Evolutionary conservation across 30 jellyfish, hydroid and myxozoan species (phyloP).

Genomic region (Thelohanellus kitauei): DNA sequence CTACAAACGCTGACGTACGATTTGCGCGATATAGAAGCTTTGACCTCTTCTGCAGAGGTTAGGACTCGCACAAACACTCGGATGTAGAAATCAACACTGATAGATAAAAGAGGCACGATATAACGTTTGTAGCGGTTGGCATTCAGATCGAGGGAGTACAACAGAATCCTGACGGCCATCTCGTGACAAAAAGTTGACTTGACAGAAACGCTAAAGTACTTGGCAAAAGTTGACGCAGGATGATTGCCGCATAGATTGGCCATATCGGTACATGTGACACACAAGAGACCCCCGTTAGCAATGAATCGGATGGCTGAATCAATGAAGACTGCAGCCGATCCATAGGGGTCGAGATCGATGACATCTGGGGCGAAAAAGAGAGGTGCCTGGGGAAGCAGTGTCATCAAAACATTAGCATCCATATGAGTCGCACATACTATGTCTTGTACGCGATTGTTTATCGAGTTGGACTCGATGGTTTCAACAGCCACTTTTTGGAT

Average conservation of each 20-base stretch:
- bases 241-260: slow-evolving; percentile 97
- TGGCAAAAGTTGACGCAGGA: slow-evolving; percentile 83
- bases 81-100: slow-evolving; percentile 64
- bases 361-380: slow-evolving; percentile 14
- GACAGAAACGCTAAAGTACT: slow-evolving; percentile 67
- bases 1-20: slow-evolving; percentile 41
- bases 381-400: too few relatives aligned
- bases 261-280: slow-evolving; percentile 96
- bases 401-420: too few relatives aligned
- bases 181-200: slow-evolving; percentile 63
- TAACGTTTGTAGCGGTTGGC: slow-evolving; percentile 61
- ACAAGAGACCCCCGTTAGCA: slow-evolving; percentile 76
- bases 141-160: slow-evolving; percentile 34
- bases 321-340: slow-evolving; percentile 63
- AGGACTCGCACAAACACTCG: slow-evolving; percentile 34
- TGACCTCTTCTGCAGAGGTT: slow-evolving; percentile 61
- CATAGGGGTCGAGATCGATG: slow-evolving; percentile 78
- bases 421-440: slow-evolving; percentile 7
- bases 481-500: slow-evolving; percentile 32
- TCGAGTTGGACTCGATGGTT: slow-evolving; percentile 17
- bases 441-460: slow-evolving; percentile 13
- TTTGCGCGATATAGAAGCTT: slow-evolving; percentile 37
- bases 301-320: slow-evolving; percentile 88
- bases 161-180: slow-evolving; percentile 54
- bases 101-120: slow-evolving; percentile 39